A percentile compares a stretch with the other conserved stretches of the same genome.
Evolutionary conservation across 1,140 invertebrate genomes (phyloP).

Genomic region (Habropoda laboriosa): DNA sequence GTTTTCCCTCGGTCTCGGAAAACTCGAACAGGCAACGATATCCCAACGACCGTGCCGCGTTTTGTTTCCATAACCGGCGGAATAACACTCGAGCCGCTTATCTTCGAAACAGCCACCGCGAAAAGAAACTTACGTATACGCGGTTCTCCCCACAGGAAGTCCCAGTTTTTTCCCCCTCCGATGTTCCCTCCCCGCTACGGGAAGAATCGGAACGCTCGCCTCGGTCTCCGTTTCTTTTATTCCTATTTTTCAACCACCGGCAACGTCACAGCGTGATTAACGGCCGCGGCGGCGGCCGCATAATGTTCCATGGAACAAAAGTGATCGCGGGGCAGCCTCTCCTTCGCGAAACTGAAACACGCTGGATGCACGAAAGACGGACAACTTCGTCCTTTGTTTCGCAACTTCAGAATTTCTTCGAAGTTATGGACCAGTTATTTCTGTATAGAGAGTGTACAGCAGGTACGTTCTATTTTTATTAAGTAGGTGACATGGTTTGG

Average conservation of each 20-base stretch:
- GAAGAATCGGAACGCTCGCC: constrained; percentile 25
- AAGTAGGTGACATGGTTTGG: no score
- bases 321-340: constrained; percentile 2
- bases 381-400: constrained; percentile 56
- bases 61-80: constrained; percentile 34
- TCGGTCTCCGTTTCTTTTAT: background rate
- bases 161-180: background rate
- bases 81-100: constrained; percentile 32
- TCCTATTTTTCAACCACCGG: background rate
- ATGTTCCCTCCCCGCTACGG: no score
- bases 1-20: constrained; percentile 24
- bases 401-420: constrained; percentile 41
- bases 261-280: constrained; percentile 10
- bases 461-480: no score
- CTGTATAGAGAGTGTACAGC: no score
- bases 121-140: constrained; percentile 4
- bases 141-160: background rate
- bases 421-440: no score
- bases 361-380: constrained; percentile 7
- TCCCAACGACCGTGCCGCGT: background rate
- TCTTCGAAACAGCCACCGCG: background rate
- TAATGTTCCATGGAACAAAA: constrained; percentile 28
- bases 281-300: constrained; percentile 26
- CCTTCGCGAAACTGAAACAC: background rate
- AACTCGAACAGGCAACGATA: background rate